These are phyloP conservation scores for Leptatherina wallacei DNA, from an alignment of 2,797 vertebrate species.

Conservation along the genomic window DNA sequence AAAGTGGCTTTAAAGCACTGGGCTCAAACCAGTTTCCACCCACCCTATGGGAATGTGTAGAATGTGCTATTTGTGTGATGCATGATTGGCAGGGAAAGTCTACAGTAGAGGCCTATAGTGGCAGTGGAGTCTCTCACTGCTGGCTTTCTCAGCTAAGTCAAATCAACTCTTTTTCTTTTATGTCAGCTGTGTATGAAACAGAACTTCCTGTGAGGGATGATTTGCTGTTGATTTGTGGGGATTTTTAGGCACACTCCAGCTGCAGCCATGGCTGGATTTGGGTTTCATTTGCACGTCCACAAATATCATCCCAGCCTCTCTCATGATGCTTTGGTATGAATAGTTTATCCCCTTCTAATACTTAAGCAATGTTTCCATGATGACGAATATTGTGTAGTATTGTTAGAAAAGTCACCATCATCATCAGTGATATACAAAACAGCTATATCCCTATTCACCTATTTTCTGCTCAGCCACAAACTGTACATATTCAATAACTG, in stretches of 20 bases:
- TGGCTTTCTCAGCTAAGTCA: slow-evolving; percentile 42
- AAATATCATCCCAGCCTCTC: slow-evolving; percentile 39
- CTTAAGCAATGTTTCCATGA: slow-evolving; percentile 35
- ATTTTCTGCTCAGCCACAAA: slow-evolving; percentile 49
- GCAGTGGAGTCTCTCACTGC: slow-evolving; percentile 44
- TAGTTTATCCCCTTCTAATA: slow-evolving; percentile 42
- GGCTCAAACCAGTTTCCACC: slow-evolving; percentile 43
- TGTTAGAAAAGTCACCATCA: slow-evolving; percentile 64
- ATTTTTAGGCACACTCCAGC: slow-evolving; percentile 25
- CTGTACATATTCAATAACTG: slow-evolving; percentile 63
- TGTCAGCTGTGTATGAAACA: slow-evolving; percentile 37
- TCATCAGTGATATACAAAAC: slow-evolving; percentile 65
- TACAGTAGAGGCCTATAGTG: background rate
- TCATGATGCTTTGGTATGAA: slow-evolving; percentile 43
- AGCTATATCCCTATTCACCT: slow-evolving; percentile 60
- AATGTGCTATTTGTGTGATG: slow-evolving; percentile 51
- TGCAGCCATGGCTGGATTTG: slow-evolving; percentile 23
- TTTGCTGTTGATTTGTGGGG: slow-evolving; percentile 33
- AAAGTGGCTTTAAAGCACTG: slow-evolving; percentile 71
- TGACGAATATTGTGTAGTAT: slow-evolving; percentile 54
- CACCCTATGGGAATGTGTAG: slow-evolving; percentile 61
- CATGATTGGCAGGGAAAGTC: slow-evolving; percentile 66
- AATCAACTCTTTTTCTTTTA: slow-evolving; percentile 41
- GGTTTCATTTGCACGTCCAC: slow-evolving; percentile 31
- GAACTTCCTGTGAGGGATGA: slow-evolving; percentile 28